Conservation (phyloP, 2,113 vertebrate genomes). For the Nothocercus nigrocapillus region DNA sequence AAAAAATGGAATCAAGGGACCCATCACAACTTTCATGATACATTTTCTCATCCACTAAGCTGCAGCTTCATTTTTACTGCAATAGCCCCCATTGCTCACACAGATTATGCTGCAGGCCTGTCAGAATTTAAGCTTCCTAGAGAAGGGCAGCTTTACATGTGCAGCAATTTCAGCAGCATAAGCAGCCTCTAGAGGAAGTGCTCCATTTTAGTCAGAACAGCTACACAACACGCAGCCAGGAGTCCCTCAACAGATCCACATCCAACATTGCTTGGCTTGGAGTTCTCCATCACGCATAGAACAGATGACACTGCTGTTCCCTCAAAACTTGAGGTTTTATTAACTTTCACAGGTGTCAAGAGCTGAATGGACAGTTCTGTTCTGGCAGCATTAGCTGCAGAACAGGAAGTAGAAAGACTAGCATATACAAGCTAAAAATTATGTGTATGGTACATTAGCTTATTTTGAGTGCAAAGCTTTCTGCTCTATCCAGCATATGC, state of each 20-base stretch:
- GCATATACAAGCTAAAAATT: not conserved
- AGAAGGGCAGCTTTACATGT: not conserved
- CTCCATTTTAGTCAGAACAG: not conserved
- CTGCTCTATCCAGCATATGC: not conserved
- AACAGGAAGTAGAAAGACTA: not conserved
- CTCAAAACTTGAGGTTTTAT: not conserved
- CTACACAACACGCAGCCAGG: not conserved
- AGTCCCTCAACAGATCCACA: not conserved
- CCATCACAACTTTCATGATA: accelerated
- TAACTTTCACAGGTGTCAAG: not conserved
- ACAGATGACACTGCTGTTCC: accelerated
- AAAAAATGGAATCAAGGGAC: not conserved
- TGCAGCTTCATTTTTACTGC: not conserved
- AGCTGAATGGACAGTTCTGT: not conserved
- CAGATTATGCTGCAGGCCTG: not conserved
- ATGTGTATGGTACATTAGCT: accelerated
- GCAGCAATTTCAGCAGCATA: not conserved
- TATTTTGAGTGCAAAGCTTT: not conserved
- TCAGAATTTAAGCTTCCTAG: not conserved
- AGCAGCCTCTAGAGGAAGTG: constrained; percentile 12
- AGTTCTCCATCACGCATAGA: not conserved
- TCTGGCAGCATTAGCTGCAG: not conserved
- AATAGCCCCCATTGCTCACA: not conserved
- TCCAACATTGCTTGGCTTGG: not conserved
- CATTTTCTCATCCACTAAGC: not conserved